These are phyloP conservation scores for Leptinotarsa undecemlineata DNA, from an alignment of 1,140 invertebrate species.

Conservation along the genomic window DNA sequence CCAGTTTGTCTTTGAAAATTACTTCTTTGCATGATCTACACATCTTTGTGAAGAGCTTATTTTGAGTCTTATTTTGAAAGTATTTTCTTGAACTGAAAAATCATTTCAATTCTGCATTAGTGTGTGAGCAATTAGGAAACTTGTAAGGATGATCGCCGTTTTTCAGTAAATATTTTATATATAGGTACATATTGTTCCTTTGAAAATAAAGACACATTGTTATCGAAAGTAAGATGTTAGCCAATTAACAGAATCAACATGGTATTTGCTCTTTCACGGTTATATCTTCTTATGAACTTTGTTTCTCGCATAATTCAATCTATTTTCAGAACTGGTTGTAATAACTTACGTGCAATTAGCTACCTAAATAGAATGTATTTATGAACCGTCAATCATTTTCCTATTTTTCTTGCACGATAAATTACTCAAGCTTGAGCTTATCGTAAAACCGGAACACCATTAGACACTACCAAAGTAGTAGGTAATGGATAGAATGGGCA, in stretches of 20 bases:
- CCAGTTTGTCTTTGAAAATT: no score
- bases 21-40: no score
- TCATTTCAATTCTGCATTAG: no score
- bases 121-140: no score
- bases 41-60: no score
- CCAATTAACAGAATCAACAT: background rate
- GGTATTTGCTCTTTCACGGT: background rate
- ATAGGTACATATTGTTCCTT: no score
- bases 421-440: background rate
- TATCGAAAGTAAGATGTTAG: no score
- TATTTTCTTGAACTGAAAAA: no score
- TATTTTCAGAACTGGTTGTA: conserved; percentile 4
- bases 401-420: background rate
- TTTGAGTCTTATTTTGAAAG: no score
- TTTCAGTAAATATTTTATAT: no score
- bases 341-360: conserved; percentile 8
- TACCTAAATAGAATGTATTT: background rate
- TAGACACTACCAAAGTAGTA: conserved; percentile 2
- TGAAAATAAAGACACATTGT: no score
- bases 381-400: conserved; percentile 2
- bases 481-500: background rate
- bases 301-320: background rate
- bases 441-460: background rate
- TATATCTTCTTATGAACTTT: background rate
- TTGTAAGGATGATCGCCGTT: no score